These are phyloP conservation scores for Megalops atlanticus DNA, from an alignment of 2,113 vertebrate species.

Conservation along the genomic window DNA sequence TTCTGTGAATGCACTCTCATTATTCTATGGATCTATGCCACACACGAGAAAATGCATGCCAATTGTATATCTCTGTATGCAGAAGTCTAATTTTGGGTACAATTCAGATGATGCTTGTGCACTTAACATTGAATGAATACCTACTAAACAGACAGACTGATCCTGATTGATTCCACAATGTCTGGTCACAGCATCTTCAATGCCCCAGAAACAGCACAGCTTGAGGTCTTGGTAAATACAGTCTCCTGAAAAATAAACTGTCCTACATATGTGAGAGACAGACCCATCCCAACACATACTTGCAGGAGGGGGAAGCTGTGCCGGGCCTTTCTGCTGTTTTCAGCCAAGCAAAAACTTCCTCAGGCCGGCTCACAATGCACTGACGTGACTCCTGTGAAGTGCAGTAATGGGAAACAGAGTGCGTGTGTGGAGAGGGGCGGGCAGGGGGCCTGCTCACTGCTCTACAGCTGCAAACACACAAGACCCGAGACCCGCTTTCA, in stretches of 20 bases:
- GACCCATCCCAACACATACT: neutral
- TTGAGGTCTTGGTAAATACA: neutral
- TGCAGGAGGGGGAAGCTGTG: neutral
- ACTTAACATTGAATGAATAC: neutral
- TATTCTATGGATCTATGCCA: neutral
- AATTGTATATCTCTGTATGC: neutral
- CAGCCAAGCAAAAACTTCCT: conserved; percentile 7
- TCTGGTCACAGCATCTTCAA: neutral
- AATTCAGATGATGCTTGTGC: neutral
- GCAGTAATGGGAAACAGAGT: conserved; percentile 29
- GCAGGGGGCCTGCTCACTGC: neutral
- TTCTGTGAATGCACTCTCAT: neutral
- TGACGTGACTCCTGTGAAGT: conserved; percentile 17
- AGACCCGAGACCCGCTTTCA: neutral
- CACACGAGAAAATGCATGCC: neutral
- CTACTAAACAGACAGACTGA: neutral
- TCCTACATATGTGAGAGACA: neutral
- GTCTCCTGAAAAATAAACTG: conserved; percentile 14
- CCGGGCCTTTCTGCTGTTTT: neutral
- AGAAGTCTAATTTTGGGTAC: neutral
- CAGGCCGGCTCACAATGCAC: neutral
- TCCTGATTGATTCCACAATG: neutral
- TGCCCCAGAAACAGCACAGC: neutral
- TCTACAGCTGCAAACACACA: neutral
- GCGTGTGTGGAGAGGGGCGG: neutral